Evolutionary conservation across 2,113 vertebrate species (phyloP), one percentile per base, ranked within the genome.

Genomic region (Emydura subglobosa): DNA sequence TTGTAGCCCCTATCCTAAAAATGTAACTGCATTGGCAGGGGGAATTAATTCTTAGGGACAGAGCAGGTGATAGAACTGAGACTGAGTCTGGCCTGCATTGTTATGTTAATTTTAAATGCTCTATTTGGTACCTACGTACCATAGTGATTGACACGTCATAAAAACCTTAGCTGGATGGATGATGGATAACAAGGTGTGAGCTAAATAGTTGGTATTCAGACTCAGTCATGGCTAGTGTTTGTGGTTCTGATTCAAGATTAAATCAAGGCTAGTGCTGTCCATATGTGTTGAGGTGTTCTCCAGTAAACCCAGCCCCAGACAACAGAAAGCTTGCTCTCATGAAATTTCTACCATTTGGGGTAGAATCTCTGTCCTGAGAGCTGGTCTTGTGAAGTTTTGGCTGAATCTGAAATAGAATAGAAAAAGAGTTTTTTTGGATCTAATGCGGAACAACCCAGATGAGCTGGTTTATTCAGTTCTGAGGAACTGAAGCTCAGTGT

Each of bases 51-150:
- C 44, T 8, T 79, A 81, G 79, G 78, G 61, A 83, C 61, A 85
- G 83, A 24, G 0, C 25, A 13, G 81, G 42, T 31, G 14, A 29
- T 1, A 1, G n/a, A 9, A 74, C 1, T 0, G 51, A 42, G 21
- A 29, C 34, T 86, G 1, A 1, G 65, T 39, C 82, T 96, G 93
- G 31, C 82, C 88, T 6, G 5, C 0, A 1, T 10, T 61, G 74
- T 2, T 12, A 5, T 0, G 0, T 44, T 88, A 24, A 82, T 92
- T 65, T 39, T 72, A n/a, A 42, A 14, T 0, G 0, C 42, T 5
- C 79, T 21, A 4, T 65, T 22, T 91, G 88, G 6, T 44, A 14
- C 11, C 0, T 0, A 0, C 25, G n/a, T 54, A 0, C 14, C n/a
- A 80, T 68, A 5, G 61, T 25, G 85, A 39, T 53, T 1, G 5